Evolutionary conservation across 2,888 invertebrate species (phyloP), one percentile per base, ranked within the genome.

Genomic region (Mesoligia furuncula): DNA sequence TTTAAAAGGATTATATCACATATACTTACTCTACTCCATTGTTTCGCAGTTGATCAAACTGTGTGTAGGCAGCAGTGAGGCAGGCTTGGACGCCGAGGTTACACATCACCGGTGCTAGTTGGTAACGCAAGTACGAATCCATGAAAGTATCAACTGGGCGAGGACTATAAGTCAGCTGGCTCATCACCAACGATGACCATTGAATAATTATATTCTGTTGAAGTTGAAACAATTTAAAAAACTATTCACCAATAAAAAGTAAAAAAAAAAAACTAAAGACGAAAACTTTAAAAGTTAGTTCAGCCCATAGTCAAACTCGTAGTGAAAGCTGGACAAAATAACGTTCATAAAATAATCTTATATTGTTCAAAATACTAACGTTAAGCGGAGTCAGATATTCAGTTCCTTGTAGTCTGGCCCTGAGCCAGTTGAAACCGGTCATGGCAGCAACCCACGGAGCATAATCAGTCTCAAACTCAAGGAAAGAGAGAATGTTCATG

Each of bases 381-480:
- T 95, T 88, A 17, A 96, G 83, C 20, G 72, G 66, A 5, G 80
- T 51, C 54, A 92, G 81, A 9, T 90, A 79, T 0, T 84, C 5
- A 2, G 92, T 92, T 9, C 93, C 93, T 72, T 89, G 89, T 0
- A 96, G 91, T 81, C 96, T 92, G 83, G 91, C 94, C 66, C 95
- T 94, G 2, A 98, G 87, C 95, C 97, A 97, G 27, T 85, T 93
- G 85, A 98, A 96, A 36, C 97, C 97, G 79, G 93, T 94, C 9
- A 97, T 91, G 0, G 98, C 98, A 0, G 98, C 96, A 9, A 97
- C 96, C 99, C 99, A 99, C 0, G 99, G 98, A n/a, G 98, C 95
- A 88, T 98, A 98, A 24, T 98, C 97, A 0, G 93, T 97, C 93
- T 98, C 98, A 17, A 97, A 94, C 73, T 95, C 93, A 81, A 99